Evolutionary conservation across 2,797 vertebrate species (phyloP).

Genomic region (Arrhamphus sclerolepis): DNA sequence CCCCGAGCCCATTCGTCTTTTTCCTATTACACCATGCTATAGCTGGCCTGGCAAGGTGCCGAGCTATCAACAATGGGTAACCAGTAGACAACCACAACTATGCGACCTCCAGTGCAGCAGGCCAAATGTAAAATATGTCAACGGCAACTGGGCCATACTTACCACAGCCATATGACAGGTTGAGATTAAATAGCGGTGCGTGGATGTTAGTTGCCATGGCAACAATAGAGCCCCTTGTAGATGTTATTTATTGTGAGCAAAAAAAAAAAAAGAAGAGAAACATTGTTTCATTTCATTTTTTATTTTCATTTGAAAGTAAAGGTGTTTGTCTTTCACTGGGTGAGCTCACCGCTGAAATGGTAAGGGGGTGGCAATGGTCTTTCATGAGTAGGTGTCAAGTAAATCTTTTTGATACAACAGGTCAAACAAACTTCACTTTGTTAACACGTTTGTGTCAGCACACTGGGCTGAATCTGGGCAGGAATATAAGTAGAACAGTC

Average conservation of each 20-base stretch:
- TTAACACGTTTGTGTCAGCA: conserved; percentile 46
- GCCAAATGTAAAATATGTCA: conserved; percentile 66
- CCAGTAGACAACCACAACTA: conserved; percentile 74
- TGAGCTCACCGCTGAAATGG: conserved; percentile 32
- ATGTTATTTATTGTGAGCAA: conserved; percentile 58
- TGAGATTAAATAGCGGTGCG: conserved; percentile 70
- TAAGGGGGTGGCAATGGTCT: conserved; percentile 16
- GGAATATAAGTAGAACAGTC: conserved; percentile 38
- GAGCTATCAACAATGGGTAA: conserved; percentile 72
- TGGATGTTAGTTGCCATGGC: conserved; percentile 54
- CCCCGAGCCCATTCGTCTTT: conserved; percentile 71
- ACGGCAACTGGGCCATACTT: conserved; percentile 64
- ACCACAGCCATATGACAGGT: conserved; percentile 58
- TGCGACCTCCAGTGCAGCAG: conserved; percentile 57
- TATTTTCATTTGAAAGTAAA: conserved; percentile 49
- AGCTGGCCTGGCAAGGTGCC: conserved; percentile 66
- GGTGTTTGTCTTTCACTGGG: conserved; percentile 33
- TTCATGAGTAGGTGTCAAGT: conserved; percentile 38
- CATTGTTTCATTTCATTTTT: conserved; percentile 58
- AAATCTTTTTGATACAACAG: conserved; percentile 44
- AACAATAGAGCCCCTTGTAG: conserved; percentile 57
- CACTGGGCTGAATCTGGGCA: conserved; percentile 32
- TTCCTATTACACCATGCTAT: conserved; percentile 64
- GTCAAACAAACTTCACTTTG: conserved; percentile 62
- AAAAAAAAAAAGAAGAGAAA: conserved; percentile 61